These are phyloP conservation scores for Drosophila kepulauana DNA, from an alignment of 1,140 invertebrate genomes.

Conservation along the genomic window DNA sequence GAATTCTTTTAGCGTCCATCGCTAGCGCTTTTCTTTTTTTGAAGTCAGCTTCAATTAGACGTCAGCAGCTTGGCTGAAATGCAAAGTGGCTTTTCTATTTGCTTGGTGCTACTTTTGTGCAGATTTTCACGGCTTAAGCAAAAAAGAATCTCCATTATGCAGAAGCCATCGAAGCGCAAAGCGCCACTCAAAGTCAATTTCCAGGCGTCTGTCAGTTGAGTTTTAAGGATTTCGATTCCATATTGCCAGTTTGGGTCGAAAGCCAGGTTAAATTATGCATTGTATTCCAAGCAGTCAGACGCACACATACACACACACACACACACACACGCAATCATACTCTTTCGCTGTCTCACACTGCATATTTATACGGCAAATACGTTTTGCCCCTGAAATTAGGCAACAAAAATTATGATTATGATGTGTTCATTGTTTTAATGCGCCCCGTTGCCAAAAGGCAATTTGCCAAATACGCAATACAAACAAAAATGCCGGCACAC, in stretches of 20 bases:
- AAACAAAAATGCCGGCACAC: slow-evolving; percentile 47
- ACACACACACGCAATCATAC: background rate
- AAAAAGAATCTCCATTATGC: slow-evolving; percentile 72
- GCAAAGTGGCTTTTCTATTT: slow-evolving; percentile 74
- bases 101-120: slow-evolving; percentile 60
- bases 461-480: slow-evolving; percentile 73
- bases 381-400: slow-evolving; percentile 66
- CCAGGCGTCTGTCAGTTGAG: slow-evolving; percentile 41
- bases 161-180: slow-evolving; percentile 72
- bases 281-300: slow-evolving; percentile 24
- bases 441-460: slow-evolving; percentile 49
- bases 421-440: slow-evolving; percentile 82
- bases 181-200: slow-evolving; percentile 46
- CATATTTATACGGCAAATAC: background rate
- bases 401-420: slow-evolving; percentile 80
- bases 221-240: slow-evolving; percentile 44
- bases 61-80: slow-evolving; percentile 32
- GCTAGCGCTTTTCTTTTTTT: slow-evolving; percentile 50
- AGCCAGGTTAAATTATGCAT: slow-evolving; percentile 38
- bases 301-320: background rate
- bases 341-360: background rate
- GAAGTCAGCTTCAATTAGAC: slow-evolving; percentile 75
- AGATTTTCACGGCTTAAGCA: slow-evolving; percentile 64
- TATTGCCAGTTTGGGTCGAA: slow-evolving; percentile 10
- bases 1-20: slow-evolving; percentile 15